A percentile compares a stretch with the other conserved stretches of the same genome.
These are phyloP conservation scores for Caranx melampygus DNA, from an alignment of 2,113 vertebrate genomes.

Conservation along the genomic window DNA sequence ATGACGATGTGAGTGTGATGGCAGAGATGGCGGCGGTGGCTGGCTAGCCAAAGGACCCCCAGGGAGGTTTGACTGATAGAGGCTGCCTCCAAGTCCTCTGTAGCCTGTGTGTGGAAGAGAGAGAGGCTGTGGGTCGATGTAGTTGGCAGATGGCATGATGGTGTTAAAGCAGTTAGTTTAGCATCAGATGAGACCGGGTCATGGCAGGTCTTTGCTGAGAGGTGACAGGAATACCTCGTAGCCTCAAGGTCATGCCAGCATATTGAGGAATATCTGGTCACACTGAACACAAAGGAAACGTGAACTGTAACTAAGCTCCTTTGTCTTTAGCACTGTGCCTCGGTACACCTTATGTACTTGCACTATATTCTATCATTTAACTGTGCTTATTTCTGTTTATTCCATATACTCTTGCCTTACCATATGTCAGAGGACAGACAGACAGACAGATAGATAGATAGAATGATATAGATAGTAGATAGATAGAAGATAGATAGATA, in stretches of 20 bases:
- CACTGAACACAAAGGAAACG: background rate
- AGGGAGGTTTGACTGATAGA: conserved; percentile 72
- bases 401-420: background rate
- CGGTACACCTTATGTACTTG: background rate
- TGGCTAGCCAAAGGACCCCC: conserved; percentile 60
- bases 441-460: too few relatives aligned
- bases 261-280: background rate
- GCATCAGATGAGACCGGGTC: conserved; percentile 42
- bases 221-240: conserved; percentile 28
- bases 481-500: too few relatives aligned
- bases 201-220: conserved; percentile 63
- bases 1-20: conserved; percentile 67
- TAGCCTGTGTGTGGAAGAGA: background rate
- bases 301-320: background rate
- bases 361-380: background rate
- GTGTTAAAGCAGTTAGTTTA: conserved; percentile 63
- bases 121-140: background rate
- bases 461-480: too few relatives aligned
- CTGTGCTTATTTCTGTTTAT: background rate
- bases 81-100: conserved; percentile 58
- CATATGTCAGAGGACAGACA: too few relatives aligned
- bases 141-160: conserved; percentile 63
- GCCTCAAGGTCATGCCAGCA: conserved; percentile 52
- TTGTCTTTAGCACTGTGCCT: background rate
- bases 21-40: conserved; percentile 63